phyloP scores from a whole-genome alignment of 2,797 vertebrate genomes.

The Vespertilio murinus region DNA sequence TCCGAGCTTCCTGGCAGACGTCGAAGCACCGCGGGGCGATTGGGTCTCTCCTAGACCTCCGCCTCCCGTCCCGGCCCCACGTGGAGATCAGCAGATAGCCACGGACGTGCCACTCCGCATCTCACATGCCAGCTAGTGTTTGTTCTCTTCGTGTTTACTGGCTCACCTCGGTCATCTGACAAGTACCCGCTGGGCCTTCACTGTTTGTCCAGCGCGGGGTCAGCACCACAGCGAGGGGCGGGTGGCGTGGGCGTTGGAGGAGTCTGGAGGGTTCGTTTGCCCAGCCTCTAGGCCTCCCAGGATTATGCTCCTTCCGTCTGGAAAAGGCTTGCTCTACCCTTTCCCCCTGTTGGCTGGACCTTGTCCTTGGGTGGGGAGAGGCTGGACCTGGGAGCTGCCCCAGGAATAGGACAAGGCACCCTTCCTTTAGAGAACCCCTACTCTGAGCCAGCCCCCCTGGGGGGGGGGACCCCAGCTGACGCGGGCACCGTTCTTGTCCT shows the following conservation, averaged over 20 bases:
- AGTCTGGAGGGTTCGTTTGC: background rate
- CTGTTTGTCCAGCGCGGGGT: background rate
- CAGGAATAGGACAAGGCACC: background rate
- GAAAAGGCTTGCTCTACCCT: background rate
- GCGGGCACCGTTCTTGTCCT: background rate
- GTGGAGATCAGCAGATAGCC: background rate
- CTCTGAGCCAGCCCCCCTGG: background rate
- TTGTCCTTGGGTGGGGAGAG: background rate
- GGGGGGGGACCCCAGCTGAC: background rate
- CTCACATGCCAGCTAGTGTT: background rate
- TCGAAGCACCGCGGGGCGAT: background rate
- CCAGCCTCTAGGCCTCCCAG: background rate
- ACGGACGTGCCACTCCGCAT: background rate
- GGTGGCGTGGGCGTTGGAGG: background rate
- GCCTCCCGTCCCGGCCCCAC: background rate
- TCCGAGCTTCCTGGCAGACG: background rate
- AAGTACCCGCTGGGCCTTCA: background rate
- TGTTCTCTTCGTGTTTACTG: background rate
- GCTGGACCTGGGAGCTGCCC: background rate
- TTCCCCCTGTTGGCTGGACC: background rate
- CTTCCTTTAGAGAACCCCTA: background rate
- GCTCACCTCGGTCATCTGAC: background rate
- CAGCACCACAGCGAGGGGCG: background rate
- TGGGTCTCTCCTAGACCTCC: conserved; percentile 31
- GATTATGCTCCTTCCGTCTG: background rate